Evolutionary conservation across 1,140 invertebrate species (phyloP), one percentile per base, ranked within the genome.

Genomic region (Drosophila subpulchrella): DNA sequence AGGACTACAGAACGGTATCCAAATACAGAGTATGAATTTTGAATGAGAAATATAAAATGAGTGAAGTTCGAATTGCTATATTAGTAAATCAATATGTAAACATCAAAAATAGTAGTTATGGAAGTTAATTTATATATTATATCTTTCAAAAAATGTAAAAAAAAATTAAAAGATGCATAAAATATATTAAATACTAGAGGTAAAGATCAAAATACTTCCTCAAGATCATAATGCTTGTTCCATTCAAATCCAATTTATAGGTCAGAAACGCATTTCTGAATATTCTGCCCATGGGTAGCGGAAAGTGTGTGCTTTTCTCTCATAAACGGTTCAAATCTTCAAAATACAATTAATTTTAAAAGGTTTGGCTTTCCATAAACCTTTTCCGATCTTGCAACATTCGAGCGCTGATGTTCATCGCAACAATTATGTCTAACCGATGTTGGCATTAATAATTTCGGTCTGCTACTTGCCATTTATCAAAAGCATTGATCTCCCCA

Each of bases 381-480:
- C n/a, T 65, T 65, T 44, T 32, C 15, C 12, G 7, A 56, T 70
- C 48, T 71, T 57, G 68, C 65, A 71, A 34, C 68, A 71, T 56
- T 24, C 3, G 11, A 32, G 24, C 24, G 42, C 27, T 32, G 48
- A 55, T 68, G 66, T 51, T 55, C 38, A 68, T 56, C 66, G 41
- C 56, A 48, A 46, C 67, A 48, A 71, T 70, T 71, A 50, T 57
- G 50, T 27, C 65, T 71, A 70, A 70, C 50, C 34, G 67, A 57
- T 70, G 65, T 32, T 70, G 65, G 65, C 51, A 71, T 48, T 70
- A 70, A 71, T 57, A 71, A 42, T 46, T 68, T 67, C 61, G 36
- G 50, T 11, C 68, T 36, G 61, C 53, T 48, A 71, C 78, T 73
- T 81, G 79, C 79, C 80, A 82, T 78, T 82, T 82, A 82, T 82